These are phyloP conservation scores for Nymphalis io DNA, from an alignment of 1,140 invertebrate species.

Conservation along the genomic window DNA sequence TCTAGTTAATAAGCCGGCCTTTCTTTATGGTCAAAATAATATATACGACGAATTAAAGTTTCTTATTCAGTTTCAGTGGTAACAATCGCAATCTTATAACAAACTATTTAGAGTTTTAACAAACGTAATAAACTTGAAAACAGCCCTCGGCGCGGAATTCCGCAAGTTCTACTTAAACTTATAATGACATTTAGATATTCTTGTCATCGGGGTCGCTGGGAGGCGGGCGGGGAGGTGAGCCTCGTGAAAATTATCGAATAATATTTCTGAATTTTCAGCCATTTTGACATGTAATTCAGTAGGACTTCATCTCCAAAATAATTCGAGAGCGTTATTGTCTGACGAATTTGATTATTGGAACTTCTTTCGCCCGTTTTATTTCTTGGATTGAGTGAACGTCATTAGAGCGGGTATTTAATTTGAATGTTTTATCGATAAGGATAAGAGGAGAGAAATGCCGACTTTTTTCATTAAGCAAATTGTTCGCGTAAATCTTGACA, in stretches of 20 bases:
- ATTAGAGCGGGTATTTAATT: slow-evolving; percentile 66
- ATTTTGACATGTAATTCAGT: slow-evolving; percentile 75
- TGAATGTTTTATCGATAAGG: slow-evolving; percentile 66
- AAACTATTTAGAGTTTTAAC: slow-evolving; percentile 42
- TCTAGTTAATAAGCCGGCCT: not conserved
- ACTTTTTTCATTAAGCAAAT: slow-evolving; percentile 51
- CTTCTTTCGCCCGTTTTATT: slow-evolving; percentile 47
- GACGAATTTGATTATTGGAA: slow-evolving; percentile 65
- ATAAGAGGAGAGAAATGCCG: slow-evolving; percentile 47
- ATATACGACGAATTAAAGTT: slow-evolving; percentile 1
- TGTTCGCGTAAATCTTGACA: slow-evolving; percentile 55
- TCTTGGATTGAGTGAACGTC: slow-evolving; percentile 51
- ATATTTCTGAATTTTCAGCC: slow-evolving; percentile 69
- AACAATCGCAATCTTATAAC: slow-evolving; percentile 25
- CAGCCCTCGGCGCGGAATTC: slow-evolving; percentile 57
- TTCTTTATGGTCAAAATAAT: not conserved
- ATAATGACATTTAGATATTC: slow-evolving; percentile 79
- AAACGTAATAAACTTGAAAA: slow-evolving; percentile 60
- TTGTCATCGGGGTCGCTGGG: slow-evolving; percentile 56
- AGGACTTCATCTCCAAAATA: slow-evolving; percentile 49
- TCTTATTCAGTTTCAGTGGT: not conserved
- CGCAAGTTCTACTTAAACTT: slow-evolving; percentile 65
- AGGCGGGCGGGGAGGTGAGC: slow-evolving; percentile 33
- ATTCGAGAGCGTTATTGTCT: slow-evolving; percentile 69
- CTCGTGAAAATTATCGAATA: slow-evolving; percentile 59